Conservation (phyloP, 1,140 invertebrate genomes). For the Gryllus bimaculatus region DNA sequence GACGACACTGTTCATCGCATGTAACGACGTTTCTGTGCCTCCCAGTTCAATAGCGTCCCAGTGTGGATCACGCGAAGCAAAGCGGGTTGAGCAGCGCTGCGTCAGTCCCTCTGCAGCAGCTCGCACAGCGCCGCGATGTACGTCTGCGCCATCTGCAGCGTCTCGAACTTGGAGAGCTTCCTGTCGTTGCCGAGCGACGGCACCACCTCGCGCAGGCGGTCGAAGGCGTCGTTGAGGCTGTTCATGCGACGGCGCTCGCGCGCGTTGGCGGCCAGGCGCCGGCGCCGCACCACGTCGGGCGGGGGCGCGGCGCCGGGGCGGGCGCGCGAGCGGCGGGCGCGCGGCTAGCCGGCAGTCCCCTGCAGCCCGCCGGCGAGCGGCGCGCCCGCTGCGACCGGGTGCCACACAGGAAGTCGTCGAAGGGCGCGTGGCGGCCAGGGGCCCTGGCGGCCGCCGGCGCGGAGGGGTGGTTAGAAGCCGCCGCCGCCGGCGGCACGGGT, state of each 20-base stretch:
- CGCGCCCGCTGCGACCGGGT: too few species aligned
- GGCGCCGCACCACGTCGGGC: conserved; percentile 44
- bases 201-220: conserved; percentile 68
- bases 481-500: too few species aligned
- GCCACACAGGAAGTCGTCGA: too few species aligned
- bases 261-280: conserved; percentile 66
- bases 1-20: too few species aligned
- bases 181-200: conserved; percentile 65
- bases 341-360: neutral
- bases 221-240: conserved; percentile 72
- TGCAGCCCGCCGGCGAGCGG: too few species aligned
- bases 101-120: conserved; percentile 35
- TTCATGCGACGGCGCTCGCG: conserved; percentile 72
- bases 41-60: too few species aligned
- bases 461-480: too few species aligned
- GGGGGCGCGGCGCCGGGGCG: neutral
- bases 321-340: too few species aligned
- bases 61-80: too few species aligned
- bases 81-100: neutral
- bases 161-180: conserved; percentile 79
- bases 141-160: conserved; percentile 78
- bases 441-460: too few species aligned
- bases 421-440: too few species aligned
- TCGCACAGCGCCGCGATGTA: conserved; percentile 68
- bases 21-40: too few species aligned